Base-by-base conservation (phyloP, 2,113 vertebrate species). In the Chlorodrepanis virens region DNA sequence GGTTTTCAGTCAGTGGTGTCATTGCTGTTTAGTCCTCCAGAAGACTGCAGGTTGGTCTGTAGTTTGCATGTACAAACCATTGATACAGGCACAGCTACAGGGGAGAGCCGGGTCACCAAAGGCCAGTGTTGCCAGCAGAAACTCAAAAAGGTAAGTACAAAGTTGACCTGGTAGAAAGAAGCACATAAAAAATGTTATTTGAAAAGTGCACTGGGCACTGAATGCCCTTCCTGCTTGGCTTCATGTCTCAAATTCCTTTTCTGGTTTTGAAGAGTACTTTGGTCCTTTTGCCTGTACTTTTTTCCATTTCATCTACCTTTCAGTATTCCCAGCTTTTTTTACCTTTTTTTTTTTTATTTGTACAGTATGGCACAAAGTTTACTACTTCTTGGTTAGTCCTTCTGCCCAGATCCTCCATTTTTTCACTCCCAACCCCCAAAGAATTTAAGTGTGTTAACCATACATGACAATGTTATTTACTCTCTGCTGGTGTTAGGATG, bases 291-390 rank as follows among this genome's bases (percentile, higher is more conserved):
- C 28, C 69, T 78, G 14, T 49, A 9, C 23, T 56, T 68, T 45
- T 72, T 44, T 9, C 40, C 42, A 27, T 25, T 53, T 83, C 14
- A 40, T 40, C 39, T 44, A 64, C 10, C 5, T 77, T 91, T 49
- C 13, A 39, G 33, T 50, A 18, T 59, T 50, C 24, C 18, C 23
- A 9, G 0, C 0, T 12, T 40, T 56, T 56, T 60, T 90, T 6
- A 4, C 2, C 4, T 45, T 6, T 24, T n/a, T 33, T 40, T 29
- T n/a, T 40, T 29, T 28, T 1, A 1, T 50, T 63, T 6, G 7
- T 63, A 4, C 25, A 8, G 6, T 31, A 5, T 68, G 22, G 53
- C 23, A 8, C n/a, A 69, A 40, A 21, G 45, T 40, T 50, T 50
- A 17, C 18, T 50, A 3, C 25, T 81, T 25, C 23, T 59, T 20